These are phyloP conservation scores for rat (Rattus norvegicus) DNA, from an alignment of 2,113 vertebrate species.

Conservation along the genomic window GRCr8 NC_086019.1:169098501-169099000, in stretches of 20 bases:
- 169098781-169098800: constrained; percentile 20
- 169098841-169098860: background rate
- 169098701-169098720: background rate
- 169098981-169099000: background rate
- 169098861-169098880: background rate
- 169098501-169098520: constrained; percentile 38
- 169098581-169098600: background rate
- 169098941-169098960: background rate
- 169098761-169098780: background rate
- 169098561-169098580: background rate
- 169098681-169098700: background rate
- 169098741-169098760: background rate
- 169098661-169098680: background rate
- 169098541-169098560: background rate
- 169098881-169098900: background rate
- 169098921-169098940: background rate
- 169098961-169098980: background rate
- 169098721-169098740: background rate
- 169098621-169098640: background rate
- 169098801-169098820: background rate
- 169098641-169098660: background rate
- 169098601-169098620: background rate
- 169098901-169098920: background rate
- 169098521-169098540: constrained; percentile 22
- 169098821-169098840: background rate